A percentile compares a stretch with the other conserved stretches of the same genome.
Evolutionary conservation across 2,888 invertebrate species (phyloP).

Genomic region (Tenthredo amoena): DNA sequence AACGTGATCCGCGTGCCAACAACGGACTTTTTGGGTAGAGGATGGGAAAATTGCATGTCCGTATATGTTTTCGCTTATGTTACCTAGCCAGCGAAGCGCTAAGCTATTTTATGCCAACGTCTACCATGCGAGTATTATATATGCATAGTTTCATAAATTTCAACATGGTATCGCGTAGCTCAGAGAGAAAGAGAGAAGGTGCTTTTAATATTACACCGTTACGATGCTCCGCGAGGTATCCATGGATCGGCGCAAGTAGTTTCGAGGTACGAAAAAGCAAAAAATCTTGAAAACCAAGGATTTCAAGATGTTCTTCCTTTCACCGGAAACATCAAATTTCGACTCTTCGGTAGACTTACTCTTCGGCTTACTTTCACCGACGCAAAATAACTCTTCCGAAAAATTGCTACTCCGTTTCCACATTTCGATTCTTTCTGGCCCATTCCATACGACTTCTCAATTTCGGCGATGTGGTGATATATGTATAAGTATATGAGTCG

Average conservation of each 20-base stretch:
- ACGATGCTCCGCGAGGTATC: conserved; percentile 19
- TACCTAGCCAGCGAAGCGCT: conserved; percentile 29
- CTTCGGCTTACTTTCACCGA: background rate
- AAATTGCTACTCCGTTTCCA: background rate
- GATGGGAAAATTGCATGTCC: conserved; percentile 65
- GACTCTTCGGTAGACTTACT: background rate
- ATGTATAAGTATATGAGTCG: background rate
- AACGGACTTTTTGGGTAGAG: conserved; percentile 58
- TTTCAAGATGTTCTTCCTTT: background rate
- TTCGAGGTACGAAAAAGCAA: background rate
- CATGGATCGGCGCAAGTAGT: background rate
- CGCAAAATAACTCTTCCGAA: background rate
- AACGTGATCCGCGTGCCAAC: conserved; percentile 68
- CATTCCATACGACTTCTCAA: background rate
- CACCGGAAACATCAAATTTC: background rate
- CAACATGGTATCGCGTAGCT: conserved; percentile 39
- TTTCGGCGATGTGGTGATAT: background rate
- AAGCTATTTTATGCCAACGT: conserved; percentile 46
- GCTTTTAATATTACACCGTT: conserved; percentile 58
- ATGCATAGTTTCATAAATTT: conserved; percentile 73
- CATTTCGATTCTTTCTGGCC: background rate
- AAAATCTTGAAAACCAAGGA: background rate
- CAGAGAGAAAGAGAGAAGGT: conserved; percentile 42
- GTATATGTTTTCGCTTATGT: conserved; percentile 61
- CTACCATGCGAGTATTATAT: conserved; percentile 63